Evolutionary conservation across 2,113 vertebrate species (phyloP), one percentile per base, ranked within the genome.

Genomic region (Leptobrachium leishanense): DNA sequence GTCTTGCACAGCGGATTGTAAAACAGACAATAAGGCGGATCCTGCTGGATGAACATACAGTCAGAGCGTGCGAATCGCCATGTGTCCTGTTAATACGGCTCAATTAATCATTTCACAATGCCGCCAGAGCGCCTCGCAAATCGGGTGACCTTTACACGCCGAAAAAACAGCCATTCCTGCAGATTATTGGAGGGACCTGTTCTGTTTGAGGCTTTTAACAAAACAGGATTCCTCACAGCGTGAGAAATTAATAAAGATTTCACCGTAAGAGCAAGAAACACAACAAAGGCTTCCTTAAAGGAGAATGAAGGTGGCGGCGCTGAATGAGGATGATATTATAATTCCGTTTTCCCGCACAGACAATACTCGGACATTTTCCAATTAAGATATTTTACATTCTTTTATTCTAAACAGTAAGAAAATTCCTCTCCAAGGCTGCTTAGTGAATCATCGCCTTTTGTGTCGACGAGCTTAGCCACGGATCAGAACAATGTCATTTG

Each of bases 101-200:
- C 59, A 65, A 75, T 75, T 50, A 65, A 64, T 64, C n/a, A 13
- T 40, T 11, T 64, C 57, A 65, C 59, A 46, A 59, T 59, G 2
- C 44, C 7, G 11, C 43, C 15, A 13, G 43, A 39, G 39, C 43
- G 7, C 43, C 55, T 44, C 53, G 41, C 55, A 44, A 5, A 62
- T 2, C n/a, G 31, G 63, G 6, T 66, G 74, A 76, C 74, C 74
- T 76, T 76, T 76, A 42, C 9, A 8, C 46, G 3, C 66, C 12
- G 54, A 6, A 8, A 39, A 42, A 40, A 6, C 5, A 54, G 39
- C 20, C 40, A 41, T 54, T 68, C 74, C 63, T 15, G 74, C 44
- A 9, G 74, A 54, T 67, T 39, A 72, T 15, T 42, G 4, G 15
- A 53, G 68, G 43, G 7, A 6, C 31, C 11, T 8, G 2, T 15